Conservation (phyloP, 2,797 vertebrate genomes). For the Scolopax rusticola region DNA sequence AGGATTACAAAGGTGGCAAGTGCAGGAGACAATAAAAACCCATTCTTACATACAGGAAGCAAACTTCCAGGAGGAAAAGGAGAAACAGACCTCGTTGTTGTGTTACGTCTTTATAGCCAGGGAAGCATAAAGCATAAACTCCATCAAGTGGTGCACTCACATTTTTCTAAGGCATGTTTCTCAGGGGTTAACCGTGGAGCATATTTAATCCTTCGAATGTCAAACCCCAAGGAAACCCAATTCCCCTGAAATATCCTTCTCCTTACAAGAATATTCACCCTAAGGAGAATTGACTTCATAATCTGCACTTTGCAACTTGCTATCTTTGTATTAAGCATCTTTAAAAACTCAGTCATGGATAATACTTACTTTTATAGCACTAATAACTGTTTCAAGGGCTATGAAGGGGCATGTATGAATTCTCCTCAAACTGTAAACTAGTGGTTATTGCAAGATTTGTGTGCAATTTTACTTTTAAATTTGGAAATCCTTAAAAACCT, state of each 20-base stretch:
- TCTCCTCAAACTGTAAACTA: background rate
- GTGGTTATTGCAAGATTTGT: background rate
- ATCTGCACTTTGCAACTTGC: background rate
- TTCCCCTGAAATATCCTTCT: background rate
- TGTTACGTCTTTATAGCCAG: background rate
- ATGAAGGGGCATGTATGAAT: background rate
- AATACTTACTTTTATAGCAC: background rate
- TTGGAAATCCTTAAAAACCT: background rate
- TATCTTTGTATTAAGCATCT: background rate
- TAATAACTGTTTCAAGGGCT: background rate
- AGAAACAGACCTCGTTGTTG: background rate
- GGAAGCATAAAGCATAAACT: background rate
- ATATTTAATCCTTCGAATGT: background rate
- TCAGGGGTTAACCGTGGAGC: background rate
- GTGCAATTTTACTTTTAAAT: background rate
- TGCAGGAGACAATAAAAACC: background rate
- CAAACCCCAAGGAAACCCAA: background rate
- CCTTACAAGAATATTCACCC: background rate
- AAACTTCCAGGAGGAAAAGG: background rate
- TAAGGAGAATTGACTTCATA: background rate
- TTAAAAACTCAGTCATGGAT: background rate
- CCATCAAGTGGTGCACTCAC: background rate
- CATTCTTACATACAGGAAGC: background rate
- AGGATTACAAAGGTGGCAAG: background rate
- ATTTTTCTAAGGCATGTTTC: background rate